Percentiles rank a stretch among this genome's conserved stretches.
These are phyloP conservation scores for Ecdyonurus torrentis DNA, from an alignment of 2,888 invertebrate species.

Conservation along the genomic window DNA sequence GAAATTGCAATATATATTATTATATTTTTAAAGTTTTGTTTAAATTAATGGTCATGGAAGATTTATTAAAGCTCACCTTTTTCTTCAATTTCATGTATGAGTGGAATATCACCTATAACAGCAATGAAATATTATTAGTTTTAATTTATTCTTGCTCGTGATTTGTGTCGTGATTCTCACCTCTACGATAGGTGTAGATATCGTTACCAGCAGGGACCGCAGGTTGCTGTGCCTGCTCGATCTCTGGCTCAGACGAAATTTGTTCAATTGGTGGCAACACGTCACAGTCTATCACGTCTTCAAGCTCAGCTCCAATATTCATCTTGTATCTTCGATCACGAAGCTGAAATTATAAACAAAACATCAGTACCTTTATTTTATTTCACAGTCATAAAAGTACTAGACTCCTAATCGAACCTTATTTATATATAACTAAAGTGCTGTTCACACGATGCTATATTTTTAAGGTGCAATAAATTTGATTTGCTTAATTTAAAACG, in stretches of 20 bases:
- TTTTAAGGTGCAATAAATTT: too few species aligned
- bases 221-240: background rate
- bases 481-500: too few species aligned
- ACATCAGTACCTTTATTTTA: too few species aligned
- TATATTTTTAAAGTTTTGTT: too few species aligned
- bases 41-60: conserved; percentile 4
- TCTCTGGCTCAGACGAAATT: background rate
- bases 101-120: conserved; percentile 43
- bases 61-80: too few species aligned
- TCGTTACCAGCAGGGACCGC: conserved; percentile 25
- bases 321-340: background rate
- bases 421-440: too few species aligned
- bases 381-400: too few species aligned
- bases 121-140: background rate
- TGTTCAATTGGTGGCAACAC: background rate
- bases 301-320: background rate
- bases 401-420: too few species aligned
- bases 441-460: too few species aligned
- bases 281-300: background rate
- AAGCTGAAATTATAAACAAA: too few species aligned
- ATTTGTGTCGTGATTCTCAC: conserved; percentile 5
- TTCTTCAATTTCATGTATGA: conserved; percentile 40
- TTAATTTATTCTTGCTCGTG: background rate
- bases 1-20: too few species aligned
- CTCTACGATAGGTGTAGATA: conserved; percentile 28